Conservation (phyloP, 2,113 vertebrate genomes). For the Athene noctua region DNA sequence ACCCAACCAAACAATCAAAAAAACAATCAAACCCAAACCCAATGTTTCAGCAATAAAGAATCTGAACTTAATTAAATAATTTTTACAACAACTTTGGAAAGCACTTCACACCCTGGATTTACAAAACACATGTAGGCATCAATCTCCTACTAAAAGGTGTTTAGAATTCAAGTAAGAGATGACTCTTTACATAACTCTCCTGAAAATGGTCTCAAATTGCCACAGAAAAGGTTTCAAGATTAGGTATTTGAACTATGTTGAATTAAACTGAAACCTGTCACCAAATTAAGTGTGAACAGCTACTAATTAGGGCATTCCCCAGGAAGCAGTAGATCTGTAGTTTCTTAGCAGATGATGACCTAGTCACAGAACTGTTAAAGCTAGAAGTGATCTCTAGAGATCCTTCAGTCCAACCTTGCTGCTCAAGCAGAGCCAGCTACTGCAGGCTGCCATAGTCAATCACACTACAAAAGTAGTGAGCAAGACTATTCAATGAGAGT, state of each 20-base stretch:
- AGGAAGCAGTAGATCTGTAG: not conserved
- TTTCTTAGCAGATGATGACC: not conserved
- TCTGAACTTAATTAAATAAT: not conserved
- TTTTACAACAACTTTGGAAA: not conserved
- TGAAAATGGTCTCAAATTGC: not conserved
- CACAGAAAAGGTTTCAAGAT: not conserved
- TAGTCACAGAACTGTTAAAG: not conserved
- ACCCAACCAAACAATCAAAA: not conserved
- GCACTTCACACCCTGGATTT: not conserved
- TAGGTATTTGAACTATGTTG: not conserved
- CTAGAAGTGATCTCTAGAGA: not conserved
- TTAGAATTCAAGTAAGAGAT: not conserved
- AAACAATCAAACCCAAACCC: not conserved
- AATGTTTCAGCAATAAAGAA: not conserved
- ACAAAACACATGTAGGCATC: not conserved
- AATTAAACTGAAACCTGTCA: not conserved
- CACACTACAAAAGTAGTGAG: not conserved
- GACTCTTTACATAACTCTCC: not conserved
- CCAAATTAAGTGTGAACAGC: not conserved
- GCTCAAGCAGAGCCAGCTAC: not conserved
- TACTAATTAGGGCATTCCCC: not conserved
- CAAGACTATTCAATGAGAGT: not conserved
- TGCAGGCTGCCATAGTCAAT: accelerated
- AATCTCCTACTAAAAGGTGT: not conserved
- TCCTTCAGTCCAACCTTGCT: not conserved